Base-by-base conservation (phyloP, 1,140 invertebrate species). In the Hyphantria cunea region DNA sequence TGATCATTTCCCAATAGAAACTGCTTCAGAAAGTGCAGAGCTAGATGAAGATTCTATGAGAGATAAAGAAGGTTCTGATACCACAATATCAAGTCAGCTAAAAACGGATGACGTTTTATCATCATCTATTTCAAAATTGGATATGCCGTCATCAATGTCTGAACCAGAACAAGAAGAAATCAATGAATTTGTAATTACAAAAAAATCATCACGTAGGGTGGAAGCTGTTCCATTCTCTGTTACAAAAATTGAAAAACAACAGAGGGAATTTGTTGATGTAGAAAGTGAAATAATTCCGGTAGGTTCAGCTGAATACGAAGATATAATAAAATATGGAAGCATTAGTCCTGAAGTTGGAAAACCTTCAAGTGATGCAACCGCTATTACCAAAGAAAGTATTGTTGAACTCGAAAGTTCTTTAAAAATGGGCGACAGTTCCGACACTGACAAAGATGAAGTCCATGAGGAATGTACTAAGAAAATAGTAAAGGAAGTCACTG, bases 231-330 rank as follows among this genome's bases (percentile, higher is more conserved):
- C 86, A 42, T 89, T 91, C 68, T 65, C 78, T 6, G 66, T 86
- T 0, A 89, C 85, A 53, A 86, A 90, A 82, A 48, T 89, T 32
- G 83, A 84, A 49, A 85, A 77, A 74, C 48, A 72, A 6, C 67
- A 81, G 66, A 65, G 87, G 69, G 74, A 90, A 67, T 89, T 91
- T 60, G 85, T 91, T 45, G 90, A 92, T 64, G 67, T 91, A 52
- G 90, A 92, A 66, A 84, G 78, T 77, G 84, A 91, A 74, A 91
- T 92, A 14, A 91, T 92, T 65, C 86, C 90, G 11, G 72, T 89
- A 55, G 90, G 89, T 14, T 85, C 89, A 15, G 64, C 70, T 54
- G 84, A 91, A 70, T 92, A 90, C 67, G 76, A 90, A 70, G 84
- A 90, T 74, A 92, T 91, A 34, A 56, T 80, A 44, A 82, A 80